These are phyloP conservation scores for Drosophila simulans DNA, from an alignment of 1,140 invertebrate genomes.

Conservation along the genomic window DNA sequence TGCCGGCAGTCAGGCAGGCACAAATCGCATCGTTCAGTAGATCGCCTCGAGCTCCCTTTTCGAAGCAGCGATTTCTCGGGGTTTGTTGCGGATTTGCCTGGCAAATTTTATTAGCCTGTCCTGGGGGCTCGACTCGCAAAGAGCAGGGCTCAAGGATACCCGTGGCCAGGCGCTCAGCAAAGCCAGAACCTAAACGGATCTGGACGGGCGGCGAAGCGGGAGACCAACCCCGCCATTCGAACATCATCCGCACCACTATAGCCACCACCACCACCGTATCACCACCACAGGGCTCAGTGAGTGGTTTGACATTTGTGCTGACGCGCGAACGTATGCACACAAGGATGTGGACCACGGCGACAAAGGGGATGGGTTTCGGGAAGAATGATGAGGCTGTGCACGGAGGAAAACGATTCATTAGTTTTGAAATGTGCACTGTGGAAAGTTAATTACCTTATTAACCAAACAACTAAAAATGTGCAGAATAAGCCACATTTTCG, in stretches of 20 bases:
- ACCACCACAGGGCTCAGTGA: conserved; percentile 59
- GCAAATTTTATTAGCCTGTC: conserved; percentile 81
- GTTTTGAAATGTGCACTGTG: background rate
- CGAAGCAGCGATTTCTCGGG: conserved; percentile 46
- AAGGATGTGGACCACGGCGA: conserved; percentile 50
- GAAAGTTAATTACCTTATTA: background rate
- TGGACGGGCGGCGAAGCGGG: conserved; percentile 31
- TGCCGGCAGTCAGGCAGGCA: conserved; percentile 19
- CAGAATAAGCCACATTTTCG: too few species aligned
- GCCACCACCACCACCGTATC: conserved; percentile 8
- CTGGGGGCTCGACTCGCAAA: conserved; percentile 48
- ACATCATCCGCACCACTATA: conserved; percentile 11
- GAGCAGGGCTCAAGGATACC: conserved; percentile 63
- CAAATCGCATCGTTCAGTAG: conserved; percentile 58
- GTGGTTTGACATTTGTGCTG: conserved; percentile 83
- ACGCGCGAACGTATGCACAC: conserved; percentile 79
- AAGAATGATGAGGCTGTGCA: conserved; percentile 28
- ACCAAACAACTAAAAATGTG: too few species aligned
- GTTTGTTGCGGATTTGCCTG: conserved; percentile 62
- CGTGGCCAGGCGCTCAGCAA: conserved; percentile 70
- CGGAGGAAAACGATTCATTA: conserved; percentile 5
- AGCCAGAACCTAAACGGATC: conserved; percentile 25
- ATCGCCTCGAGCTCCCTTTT: conserved; percentile 40
- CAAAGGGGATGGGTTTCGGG: conserved; percentile 23
- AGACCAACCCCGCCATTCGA: conserved; percentile 36